Evolutionary conservation across 2,888 invertebrate genomes (phyloP), one percentile per base, ranked within the genome.

Genomic region (Harmothoe impar): DNA sequence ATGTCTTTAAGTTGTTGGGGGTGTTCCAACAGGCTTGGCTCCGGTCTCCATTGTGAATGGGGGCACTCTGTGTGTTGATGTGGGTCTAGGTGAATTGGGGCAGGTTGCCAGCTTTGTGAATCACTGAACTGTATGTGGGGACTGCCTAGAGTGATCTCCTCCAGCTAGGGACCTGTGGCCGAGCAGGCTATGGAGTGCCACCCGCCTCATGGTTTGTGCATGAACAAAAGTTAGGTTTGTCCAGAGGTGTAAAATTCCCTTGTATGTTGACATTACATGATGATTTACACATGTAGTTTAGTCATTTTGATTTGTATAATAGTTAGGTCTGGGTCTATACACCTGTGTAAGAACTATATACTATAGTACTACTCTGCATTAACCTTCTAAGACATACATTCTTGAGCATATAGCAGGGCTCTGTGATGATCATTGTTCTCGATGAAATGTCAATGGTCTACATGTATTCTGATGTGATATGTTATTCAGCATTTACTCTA

Each of bases 41-140:
- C 43, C 5, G 43, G 43, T 43, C 43, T 3, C 43, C 43, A 7
- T 43, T 43, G 43, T 62, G 62, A 62, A 62, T 62, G 62, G 62
- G 62, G 62, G 62, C 62, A 62, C 72, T 72, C 25, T 15, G 72
- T 15, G 72, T 29, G 72, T 72, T 29, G 15, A 29, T 72, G 62
- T 62, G 62, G 62, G 72, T 23, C 72, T 29, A 72, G 72, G 72
- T 72, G 72, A 29, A 72, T 72, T 29, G 25, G 72, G 72, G 72
- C 72, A 72, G 7, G 15, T 29, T 72, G 72, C 72, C 72, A 72
- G 72, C 15, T 62, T 1, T 62, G n/a, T 72, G 72, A 29, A 29
- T 72, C 29, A 25, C 31, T 29, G 72, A 72, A n/a, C 72, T 72
- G 72, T 15, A 29, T 72, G 25, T 29, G 29, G 25, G 15, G 15